These are phyloP conservation scores for Myotis planiceps DNA, from an alignment of 2,797 vertebrate genomes.

Conservation along the genomic window DNA sequence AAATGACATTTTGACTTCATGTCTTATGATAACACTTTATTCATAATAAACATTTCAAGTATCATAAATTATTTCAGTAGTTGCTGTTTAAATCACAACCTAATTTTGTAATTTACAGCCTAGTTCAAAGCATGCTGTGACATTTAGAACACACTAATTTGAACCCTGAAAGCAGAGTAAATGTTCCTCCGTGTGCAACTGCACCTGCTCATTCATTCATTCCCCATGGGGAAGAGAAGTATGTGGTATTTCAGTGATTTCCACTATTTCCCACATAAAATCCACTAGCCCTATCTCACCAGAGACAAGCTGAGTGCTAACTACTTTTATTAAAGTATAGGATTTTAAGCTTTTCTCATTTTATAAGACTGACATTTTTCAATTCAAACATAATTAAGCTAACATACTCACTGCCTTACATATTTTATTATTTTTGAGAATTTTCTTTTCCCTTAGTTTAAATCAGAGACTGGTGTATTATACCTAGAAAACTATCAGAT, in stretches of 20 bases:
- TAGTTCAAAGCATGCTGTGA: neutral
- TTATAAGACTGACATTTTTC: neutral
- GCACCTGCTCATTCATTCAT: no score
- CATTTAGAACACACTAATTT: neutral
- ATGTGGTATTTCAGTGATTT: neutral
- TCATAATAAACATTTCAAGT: constrained; percentile 4
- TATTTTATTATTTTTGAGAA: neutral
- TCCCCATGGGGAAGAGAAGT: neutral
- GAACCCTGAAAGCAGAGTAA: neutral
- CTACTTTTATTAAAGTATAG: neutral
- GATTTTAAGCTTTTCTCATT: neutral
- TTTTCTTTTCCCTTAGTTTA: neutral
- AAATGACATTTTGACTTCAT: neutral
- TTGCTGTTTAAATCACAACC: neutral
- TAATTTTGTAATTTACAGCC: neutral
- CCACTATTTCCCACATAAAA: neutral
- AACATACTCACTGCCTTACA: neutral
- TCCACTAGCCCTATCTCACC: neutral
- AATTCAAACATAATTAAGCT: neutral
- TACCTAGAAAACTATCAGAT: neutral
- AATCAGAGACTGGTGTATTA: neutral
- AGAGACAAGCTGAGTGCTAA: neutral
- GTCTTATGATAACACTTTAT: neutral
- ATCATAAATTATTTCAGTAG: neutral
- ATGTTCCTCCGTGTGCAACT: neutral